These are phyloP conservation scores for Macrochelys suwanniensis DNA, from an alignment of 2,797 vertebrate genomes.

Conservation along the genomic window DNA sequence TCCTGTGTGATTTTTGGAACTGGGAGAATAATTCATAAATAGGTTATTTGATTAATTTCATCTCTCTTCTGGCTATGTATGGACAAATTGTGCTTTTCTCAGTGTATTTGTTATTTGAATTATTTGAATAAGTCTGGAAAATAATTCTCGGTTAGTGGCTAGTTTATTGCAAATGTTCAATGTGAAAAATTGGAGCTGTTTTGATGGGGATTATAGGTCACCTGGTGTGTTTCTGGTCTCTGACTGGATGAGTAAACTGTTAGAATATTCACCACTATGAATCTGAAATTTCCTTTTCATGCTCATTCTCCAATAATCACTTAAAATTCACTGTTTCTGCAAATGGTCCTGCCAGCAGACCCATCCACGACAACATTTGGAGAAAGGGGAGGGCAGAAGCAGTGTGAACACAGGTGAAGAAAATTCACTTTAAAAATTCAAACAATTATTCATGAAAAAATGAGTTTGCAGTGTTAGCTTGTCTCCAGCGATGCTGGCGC, in stretches of 20 bases:
- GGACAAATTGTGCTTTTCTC: slow-evolving; percentile 13
- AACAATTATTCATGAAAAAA: slow-evolving; percentile 39
- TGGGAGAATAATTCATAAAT: slow-evolving; percentile 36
- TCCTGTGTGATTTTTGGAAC: background rate
- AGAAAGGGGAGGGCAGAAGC: background rate
- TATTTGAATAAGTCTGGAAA: slow-evolving; percentile 55
- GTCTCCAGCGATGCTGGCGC: slow-evolving; percentile 8
- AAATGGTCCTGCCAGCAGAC: background rate
- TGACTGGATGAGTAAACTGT: background rate
- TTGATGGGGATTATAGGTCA: background rate
- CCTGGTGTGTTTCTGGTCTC: background rate
- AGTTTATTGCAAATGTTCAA: slow-evolving; percentile 23
- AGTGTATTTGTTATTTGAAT: slow-evolving; percentile 54
- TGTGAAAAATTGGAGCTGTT: background rate
- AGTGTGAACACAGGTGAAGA: slow-evolving; percentile 17
- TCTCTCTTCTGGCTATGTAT: slow-evolving; percentile 50
- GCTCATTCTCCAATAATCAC: background rate
- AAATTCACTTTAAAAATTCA: slow-evolving; percentile 38
- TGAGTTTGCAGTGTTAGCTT: slow-evolving; percentile 28
- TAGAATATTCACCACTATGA: background rate
- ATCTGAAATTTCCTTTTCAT: background rate
- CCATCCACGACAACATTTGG: background rate
- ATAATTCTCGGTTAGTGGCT: background rate
- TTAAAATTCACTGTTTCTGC: slow-evolving; percentile 13
- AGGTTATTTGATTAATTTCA: slow-evolving; percentile 57